phyloP scores from a whole-genome alignment of 2,113 vertebrate species.

The Cnemophilus loriae region DNA sequence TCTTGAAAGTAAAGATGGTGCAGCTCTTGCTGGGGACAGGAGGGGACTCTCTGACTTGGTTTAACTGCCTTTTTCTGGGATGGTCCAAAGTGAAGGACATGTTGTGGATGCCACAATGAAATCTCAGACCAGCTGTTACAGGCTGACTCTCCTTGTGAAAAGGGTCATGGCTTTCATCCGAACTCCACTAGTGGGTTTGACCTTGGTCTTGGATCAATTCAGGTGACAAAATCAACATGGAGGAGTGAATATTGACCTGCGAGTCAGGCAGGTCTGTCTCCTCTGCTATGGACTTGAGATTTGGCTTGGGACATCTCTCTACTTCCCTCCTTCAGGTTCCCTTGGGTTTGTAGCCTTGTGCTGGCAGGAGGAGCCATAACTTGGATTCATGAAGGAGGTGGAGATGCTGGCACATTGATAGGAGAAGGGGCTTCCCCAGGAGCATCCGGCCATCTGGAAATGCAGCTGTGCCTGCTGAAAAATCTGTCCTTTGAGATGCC shows the following conservation, averaged over 20 bases:
- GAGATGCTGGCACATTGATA: not conserved
- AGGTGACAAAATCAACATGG: not conserved
- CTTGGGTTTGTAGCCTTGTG: slow-evolving; percentile 57
- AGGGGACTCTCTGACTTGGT: not conserved
- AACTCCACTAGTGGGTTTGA: not conserved
- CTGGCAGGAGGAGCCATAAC: slow-evolving; percentile 79
- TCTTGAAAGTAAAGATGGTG: not conserved
- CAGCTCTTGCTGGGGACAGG: not conserved
- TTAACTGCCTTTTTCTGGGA: not conserved
- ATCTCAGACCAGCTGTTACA: not conserved
- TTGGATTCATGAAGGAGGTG: slow-evolving; percentile 77
- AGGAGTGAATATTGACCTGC: not conserved
- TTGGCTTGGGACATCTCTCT: not conserved
- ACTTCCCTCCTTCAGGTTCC: not conserved
- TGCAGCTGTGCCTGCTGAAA: not conserved
- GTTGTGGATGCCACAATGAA: not conserved
- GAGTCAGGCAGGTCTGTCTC: not conserved
- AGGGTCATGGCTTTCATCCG: not conserved
- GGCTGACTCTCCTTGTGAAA: not conserved
- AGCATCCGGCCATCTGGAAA: not conserved
- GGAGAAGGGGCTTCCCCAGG: not conserved
- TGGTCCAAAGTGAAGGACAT: not conserved
- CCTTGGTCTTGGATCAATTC: not conserved
- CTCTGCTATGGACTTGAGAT: not conserved
- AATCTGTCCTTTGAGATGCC: not conserved